Evolutionary conservation across 92 coral and sea anemone genomes (phyloP).

Genomic region (Porites cylindrica): DNA sequence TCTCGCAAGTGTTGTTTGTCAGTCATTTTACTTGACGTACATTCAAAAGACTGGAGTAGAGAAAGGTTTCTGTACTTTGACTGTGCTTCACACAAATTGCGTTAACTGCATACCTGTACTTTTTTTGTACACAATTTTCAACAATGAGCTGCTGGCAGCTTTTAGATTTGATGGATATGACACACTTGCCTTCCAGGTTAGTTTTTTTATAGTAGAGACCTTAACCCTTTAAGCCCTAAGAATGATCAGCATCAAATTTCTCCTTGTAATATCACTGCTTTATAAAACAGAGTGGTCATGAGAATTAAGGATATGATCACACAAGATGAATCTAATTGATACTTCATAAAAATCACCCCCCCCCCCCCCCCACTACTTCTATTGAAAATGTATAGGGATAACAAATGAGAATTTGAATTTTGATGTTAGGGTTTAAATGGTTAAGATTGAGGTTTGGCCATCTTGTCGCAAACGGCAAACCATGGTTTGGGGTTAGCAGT

Average conservation of each 20-base stretch:
- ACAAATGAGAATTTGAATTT: no score
- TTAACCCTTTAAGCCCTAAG: background rate
- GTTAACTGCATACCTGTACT: slow-evolving; percentile 90
- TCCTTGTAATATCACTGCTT: no score
- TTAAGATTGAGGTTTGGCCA: no score
- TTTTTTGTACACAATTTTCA: slow-evolving; percentile 61
- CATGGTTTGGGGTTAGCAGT: no score
- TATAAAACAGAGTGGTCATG: no score
- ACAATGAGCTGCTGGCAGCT: slow-evolving; percentile 62
- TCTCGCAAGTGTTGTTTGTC: slow-evolving; percentile 87
- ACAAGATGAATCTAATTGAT: no score
- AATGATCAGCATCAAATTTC: background rate
- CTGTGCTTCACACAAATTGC: slow-evolving; percentile 86
- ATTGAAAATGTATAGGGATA: no score
- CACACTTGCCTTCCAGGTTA: slow-evolving; percentile 17
- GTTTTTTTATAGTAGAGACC: background rate
- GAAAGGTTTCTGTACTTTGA: slow-evolving; percentile 78
- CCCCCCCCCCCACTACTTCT: no score
- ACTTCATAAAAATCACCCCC: no score
- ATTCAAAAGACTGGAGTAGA: slow-evolving; percentile 93
- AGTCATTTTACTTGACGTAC: slow-evolving; percentile 86
- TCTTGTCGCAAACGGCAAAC: no score
- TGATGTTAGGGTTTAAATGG: no score
- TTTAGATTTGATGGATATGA: slow-evolving; percentile 51
- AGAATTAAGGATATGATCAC: no score